phyloP scores from a whole-genome alignment of 2,888 invertebrate species.

The Rhagonycha lutea region DNA sequence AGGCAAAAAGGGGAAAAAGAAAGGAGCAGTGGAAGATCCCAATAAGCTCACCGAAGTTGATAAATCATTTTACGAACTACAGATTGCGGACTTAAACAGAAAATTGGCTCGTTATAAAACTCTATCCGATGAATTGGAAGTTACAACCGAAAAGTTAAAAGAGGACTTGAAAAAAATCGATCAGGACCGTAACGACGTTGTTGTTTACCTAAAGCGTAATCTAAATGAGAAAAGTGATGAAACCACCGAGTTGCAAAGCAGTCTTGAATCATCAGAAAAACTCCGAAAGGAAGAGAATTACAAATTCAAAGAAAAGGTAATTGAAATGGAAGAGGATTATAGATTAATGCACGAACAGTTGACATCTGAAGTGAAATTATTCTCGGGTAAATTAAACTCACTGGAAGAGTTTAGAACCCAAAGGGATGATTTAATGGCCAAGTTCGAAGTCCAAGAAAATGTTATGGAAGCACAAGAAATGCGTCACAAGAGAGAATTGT shows the following conservation, averaged over 20 bases:
- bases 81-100: constrained; percentile 80
- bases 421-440: constrained; percentile 80
- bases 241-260: constrained; percentile 70
- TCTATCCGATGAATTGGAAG: constrained; percentile 65
- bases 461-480: constrained; percentile 76
- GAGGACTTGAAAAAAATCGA: constrained; percentile 69
- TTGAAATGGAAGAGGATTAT: constrained; percentile 73
- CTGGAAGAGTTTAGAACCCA: constrained; percentile 90
- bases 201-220: constrained; percentile 77
- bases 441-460: constrained; percentile 80
- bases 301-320: constrained; percentile 67
- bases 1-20: background rate
- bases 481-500: constrained; percentile 75
- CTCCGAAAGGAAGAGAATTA: constrained; percentile 71
- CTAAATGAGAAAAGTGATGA: constrained; percentile 70
- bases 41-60: constrained; percentile 52
- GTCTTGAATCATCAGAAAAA: constrained; percentile 75
- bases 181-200: constrained; percentile 83
- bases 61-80: constrained; percentile 79
- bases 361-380: constrained; percentile 83
- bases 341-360: constrained; percentile 81
- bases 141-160: constrained; percentile 68
- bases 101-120: constrained; percentile 73
- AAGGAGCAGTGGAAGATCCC: background rate
- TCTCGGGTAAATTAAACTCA: constrained; percentile 85